Evolutionary conservation across 2,113 vertebrate genomes (phyloP).

Genomic region (Condylura cristata): DNA sequence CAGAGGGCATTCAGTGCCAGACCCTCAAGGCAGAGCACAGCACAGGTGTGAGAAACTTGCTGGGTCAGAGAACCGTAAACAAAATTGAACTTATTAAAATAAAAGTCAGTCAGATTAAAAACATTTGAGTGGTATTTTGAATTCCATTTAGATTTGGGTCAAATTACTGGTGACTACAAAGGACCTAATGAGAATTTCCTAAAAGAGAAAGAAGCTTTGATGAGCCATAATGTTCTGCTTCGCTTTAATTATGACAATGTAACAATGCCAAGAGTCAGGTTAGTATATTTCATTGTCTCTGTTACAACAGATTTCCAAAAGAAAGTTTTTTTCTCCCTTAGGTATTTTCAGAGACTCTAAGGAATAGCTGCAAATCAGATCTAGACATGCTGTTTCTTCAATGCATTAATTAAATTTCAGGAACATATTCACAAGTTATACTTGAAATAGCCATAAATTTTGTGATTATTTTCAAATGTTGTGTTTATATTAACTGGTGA

Average conservation of each 20-base stretch:
- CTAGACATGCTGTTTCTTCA: slow-evolving; percentile 3
- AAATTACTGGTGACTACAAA: slow-evolving; percentile 20
- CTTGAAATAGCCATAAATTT: neutral
- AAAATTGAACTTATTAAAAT: neutral
- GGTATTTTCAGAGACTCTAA: neutral
- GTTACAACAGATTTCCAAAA: neutral
- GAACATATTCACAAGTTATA: neutral
- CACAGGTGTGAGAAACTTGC: neutral
- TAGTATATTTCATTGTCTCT: neutral
- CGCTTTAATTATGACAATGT: neutral
- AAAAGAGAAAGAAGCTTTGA: neutral
- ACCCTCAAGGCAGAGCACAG: neutral
- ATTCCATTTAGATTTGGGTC: neutral
- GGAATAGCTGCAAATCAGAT: neutral
- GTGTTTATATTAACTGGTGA: neutral
- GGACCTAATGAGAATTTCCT: neutral
- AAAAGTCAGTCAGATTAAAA: neutral
- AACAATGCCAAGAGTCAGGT: neutral
- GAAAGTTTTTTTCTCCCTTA: neutral
- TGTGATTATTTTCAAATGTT: slow-evolving; percentile 9
- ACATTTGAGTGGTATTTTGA: neutral
- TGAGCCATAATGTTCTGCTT: neutral
- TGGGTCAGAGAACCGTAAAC: neutral
- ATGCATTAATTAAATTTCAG: neutral
- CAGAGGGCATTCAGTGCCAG: neutral